These are phyloP conservation scores for Aporophyla lueneburgensis DNA, from an alignment of 2,888 invertebrate genomes.

Conservation along the genomic window DNA sequence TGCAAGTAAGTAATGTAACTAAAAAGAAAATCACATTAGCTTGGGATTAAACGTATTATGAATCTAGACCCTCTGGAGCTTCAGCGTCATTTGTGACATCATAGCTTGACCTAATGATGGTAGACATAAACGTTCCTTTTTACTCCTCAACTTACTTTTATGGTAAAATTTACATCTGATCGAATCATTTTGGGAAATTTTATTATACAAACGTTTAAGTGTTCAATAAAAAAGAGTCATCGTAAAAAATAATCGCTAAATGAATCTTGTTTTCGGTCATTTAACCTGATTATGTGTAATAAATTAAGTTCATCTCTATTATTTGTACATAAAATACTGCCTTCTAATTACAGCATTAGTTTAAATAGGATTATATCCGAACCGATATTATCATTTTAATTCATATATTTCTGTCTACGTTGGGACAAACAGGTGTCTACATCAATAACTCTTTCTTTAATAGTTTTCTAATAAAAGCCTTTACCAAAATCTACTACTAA, in stretches of 20 bases:
- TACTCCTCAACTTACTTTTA: neutral
- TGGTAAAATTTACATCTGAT: slow-evolving; percentile 18
- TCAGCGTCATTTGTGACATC: neutral
- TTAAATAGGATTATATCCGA: slow-evolving; percentile 20
- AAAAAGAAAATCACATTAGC: neutral
- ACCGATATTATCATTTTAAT: slow-evolving; percentile 22
- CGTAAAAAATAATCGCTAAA: slow-evolving; percentile 15
- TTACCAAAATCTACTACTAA: slow-evolving; percentile 20
- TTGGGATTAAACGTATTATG: neutral
- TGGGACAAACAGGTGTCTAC: neutral
- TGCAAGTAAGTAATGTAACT: no score
- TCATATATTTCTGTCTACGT: neutral
- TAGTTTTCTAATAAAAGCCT: slow-evolving; percentile 29
- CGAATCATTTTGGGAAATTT: slow-evolving; percentile 7
- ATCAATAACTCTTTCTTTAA: slow-evolving; percentile 37
- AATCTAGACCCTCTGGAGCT: neutral
- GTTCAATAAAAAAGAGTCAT: slow-evolving; percentile 29
- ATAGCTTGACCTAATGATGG: neutral
- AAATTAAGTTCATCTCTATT: slow-evolving; percentile 26
- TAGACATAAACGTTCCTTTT: neutral
- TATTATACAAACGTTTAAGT: slow-evolving; percentile 11
- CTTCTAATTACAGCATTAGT: slow-evolving; percentile 32
- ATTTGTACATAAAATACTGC: slow-evolving; percentile 15
- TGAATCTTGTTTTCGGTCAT: slow-evolving; percentile 36
- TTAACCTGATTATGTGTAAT: slow-evolving; percentile 24